These are phyloP conservation scores for Sapajus apella DNA, from an alignment of 2,113 vertebrate species.

Conservation along the genomic window DNA sequence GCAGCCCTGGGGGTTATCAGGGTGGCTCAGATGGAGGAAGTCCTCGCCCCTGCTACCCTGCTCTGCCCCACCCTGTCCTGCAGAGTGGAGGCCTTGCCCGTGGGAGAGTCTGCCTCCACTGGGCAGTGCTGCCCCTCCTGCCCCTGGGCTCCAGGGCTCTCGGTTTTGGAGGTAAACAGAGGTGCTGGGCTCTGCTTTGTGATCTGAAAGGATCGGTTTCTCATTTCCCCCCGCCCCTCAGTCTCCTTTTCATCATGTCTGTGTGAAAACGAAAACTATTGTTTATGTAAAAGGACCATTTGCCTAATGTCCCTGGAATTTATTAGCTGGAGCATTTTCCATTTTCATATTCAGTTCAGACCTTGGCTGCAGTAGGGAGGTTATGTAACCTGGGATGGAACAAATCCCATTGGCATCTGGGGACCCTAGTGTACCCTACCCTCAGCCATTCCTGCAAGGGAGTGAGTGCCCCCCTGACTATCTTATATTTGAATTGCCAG, in stretches of 20 bases:
- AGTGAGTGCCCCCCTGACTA: neutral
- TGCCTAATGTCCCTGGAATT: conserved; percentile 79
- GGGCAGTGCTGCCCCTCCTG: neutral
- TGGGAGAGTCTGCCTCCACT: neutral
- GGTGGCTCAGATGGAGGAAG: neutral
- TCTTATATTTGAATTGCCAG: neutral
- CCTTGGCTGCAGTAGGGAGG: neutral
- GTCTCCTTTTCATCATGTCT: conserved; percentile 24
- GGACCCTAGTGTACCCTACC: neutral
- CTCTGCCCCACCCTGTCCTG: neutral
- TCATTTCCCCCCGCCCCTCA: neutral
- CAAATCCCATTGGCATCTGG: conserved; percentile 20
- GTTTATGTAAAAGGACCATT: conserved; percentile 68
- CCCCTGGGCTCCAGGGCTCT: neutral
- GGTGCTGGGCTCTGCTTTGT: neutral
- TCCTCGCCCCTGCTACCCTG: neutral
- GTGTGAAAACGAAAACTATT: conserved; percentile 65
- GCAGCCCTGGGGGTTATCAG: neutral
- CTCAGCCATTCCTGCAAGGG: neutral
- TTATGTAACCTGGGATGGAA: conserved; percentile 68
- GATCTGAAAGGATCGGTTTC: neutral
- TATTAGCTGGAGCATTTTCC: conserved; percentile 67
- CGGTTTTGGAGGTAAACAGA: neutral
- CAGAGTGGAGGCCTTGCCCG: neutral
- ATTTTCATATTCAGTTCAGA: conserved; percentile 67